phyloP scores from a whole-genome alignment of 2,888 invertebrate genomes.

The Pyrochroa serraticornis region DNA sequence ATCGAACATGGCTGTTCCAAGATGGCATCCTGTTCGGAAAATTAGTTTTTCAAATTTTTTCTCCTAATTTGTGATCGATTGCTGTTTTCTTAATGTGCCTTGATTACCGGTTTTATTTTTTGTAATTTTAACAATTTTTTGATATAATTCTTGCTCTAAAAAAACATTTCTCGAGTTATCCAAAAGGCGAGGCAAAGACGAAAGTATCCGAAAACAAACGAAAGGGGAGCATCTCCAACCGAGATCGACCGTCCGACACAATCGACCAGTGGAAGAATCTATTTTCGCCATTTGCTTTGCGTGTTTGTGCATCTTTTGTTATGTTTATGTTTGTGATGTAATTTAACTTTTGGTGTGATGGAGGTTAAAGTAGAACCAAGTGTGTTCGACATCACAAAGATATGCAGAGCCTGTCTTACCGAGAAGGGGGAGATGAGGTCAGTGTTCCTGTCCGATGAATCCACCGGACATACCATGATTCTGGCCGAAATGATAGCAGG shows the following conservation, averaged over 20 bases:
- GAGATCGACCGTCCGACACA: slow-evolving; percentile 43
- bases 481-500: slow-evolving; percentile 60
- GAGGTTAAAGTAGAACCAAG: slow-evolving; percentile 51
- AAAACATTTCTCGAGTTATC: too few species aligned
- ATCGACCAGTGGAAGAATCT: slow-evolving; percentile 60
- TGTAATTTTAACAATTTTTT: too few species aligned
- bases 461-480: slow-evolving; percentile 53
- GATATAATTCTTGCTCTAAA: too few species aligned
- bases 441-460: slow-evolving; percentile 56
- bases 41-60: too few species aligned
- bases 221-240: slow-evolving; percentile 28
- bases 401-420: slow-evolving; percentile 59
- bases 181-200: not conserved
- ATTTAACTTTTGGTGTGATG: slow-evolving; percentile 42
- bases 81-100: too few species aligned
- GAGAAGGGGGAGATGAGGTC: slow-evolving; percentile 59
- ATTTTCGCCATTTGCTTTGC: slow-evolving; percentile 55
- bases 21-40: too few species aligned
- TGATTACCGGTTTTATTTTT: too few species aligned
- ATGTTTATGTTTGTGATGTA: slow-evolving; percentile 48
- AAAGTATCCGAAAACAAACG: slow-evolving; percentile 11
- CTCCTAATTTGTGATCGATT: too few species aligned
- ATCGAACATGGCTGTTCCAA: too few species aligned
- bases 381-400: slow-evolving; percentile 56
- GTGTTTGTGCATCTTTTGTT: slow-evolving; percentile 52